A percentile compares a stretch with the other conserved stretches of the same genome.
These are phyloP conservation scores for Corapipo altera DNA, from an alignment of 2,113 vertebrate species.

Conservation along the genomic window DNA sequence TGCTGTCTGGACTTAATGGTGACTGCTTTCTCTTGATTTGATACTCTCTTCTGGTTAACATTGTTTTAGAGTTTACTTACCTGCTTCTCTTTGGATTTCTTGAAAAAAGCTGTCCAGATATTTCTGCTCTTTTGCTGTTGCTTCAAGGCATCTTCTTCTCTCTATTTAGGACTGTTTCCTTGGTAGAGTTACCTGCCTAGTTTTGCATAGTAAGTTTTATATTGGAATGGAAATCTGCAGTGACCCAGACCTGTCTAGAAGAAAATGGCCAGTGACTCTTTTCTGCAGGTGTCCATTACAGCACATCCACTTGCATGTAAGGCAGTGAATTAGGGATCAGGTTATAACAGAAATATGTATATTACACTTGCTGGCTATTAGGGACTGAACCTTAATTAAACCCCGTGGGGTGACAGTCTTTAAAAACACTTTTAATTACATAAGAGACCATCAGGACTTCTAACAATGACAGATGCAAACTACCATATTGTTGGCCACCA, in stretches of 20 bases:
- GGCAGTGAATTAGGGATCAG: not conserved
- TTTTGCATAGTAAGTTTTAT: not conserved
- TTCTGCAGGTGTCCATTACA: not conserved
- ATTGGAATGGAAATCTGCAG: not conserved
- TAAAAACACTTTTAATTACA: slow-evolving; percentile 59
- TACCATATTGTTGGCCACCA: slow-evolving; percentile 15
- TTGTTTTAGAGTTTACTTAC: not conserved
- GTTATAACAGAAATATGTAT: not conserved
- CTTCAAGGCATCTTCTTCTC: not conserved
- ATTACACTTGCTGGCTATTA: not conserved
- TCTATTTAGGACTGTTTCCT: not conserved
- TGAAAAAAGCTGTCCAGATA: not conserved
- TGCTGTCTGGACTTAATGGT: not conserved
- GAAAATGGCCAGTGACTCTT: not conserved
- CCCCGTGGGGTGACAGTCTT: not conserved
- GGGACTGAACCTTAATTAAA: slow-evolving; percentile 43
- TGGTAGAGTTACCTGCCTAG: not conserved
- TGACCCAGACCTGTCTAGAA: not conserved
- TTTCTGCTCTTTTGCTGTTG: not conserved
- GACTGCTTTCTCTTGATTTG: not conserved
- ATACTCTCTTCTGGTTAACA: not conserved
- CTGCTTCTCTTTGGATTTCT: not conserved
- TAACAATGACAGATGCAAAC: slow-evolving; percentile 41
- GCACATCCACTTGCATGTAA: not conserved
- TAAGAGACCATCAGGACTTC: slow-evolving; percentile 56